These are phyloP conservation scores for Epistrophe grossulariae DNA, from an alignment of 2,888 invertebrate genomes.

Conservation along the genomic window DNA sequence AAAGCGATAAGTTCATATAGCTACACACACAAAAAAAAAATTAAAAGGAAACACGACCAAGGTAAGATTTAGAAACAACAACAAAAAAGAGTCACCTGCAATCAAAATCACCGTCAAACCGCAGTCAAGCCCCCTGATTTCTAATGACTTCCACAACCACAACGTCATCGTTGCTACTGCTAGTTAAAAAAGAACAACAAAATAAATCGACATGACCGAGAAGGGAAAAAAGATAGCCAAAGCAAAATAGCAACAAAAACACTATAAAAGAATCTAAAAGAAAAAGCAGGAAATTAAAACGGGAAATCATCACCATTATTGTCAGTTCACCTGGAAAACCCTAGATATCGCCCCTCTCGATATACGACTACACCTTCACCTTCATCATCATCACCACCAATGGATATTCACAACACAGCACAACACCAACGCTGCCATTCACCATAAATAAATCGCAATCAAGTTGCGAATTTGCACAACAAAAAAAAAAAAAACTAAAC, in stretches of 20 bases:
- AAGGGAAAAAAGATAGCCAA: slow-evolving; percentile 54
- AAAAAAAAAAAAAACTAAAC: background rate
- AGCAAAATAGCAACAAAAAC: slow-evolving; percentile 61
- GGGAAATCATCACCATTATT: slow-evolving; percentile 61
- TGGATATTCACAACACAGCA: background rate
- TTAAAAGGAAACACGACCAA: slow-evolving; percentile 35
- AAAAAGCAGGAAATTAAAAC: slow-evolving; percentile 61
- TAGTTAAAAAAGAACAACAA: slow-evolving; percentile 30
- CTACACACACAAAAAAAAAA: background rate
- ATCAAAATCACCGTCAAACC: slow-evolving; percentile 63
- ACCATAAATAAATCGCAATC: slow-evolving; percentile 62
- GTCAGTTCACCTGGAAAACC: slow-evolving; percentile 71
- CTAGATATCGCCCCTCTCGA: slow-evolving; percentile 10
- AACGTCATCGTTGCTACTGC: slow-evolving; percentile 18
- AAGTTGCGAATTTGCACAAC: slow-evolving; percentile 28
- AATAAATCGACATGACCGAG: slow-evolving; percentile 56
- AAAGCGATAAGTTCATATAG: slow-evolving; percentile 53
- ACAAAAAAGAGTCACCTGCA: slow-evolving; percentile 62
- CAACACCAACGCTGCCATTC: slow-evolving; percentile 52
- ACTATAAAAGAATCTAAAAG: slow-evolving; percentile 44
- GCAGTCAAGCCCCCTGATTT: slow-evolving; percentile 35
- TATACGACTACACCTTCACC: background rate
- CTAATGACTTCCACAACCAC: slow-evolving; percentile 60
- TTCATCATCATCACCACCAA: slow-evolving; percentile 13
- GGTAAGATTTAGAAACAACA: slow-evolving; percentile 1